phyloP scores from a whole-genome alignment of 30 jellyfish, hydroid and myxozoan genomes.

The Aurelia sp. region DNA sequence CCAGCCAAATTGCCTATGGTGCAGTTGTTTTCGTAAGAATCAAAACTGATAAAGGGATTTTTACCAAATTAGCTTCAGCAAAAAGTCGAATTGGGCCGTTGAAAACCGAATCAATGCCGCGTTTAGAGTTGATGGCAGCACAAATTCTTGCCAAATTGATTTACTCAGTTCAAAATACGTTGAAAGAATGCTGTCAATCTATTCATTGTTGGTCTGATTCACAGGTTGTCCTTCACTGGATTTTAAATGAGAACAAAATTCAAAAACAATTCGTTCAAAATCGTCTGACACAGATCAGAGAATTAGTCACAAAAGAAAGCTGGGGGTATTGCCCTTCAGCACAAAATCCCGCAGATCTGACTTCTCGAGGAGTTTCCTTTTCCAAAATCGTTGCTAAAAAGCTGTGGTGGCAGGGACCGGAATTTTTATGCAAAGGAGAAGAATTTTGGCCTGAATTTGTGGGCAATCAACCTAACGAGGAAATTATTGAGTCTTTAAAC shows the following conservation, averaged over 20 bases:
- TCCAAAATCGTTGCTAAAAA: slow-evolving; percentile 8
- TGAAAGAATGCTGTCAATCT: neutral
- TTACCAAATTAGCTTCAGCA: slow-evolving; percentile 4
- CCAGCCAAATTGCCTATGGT: slow-evolving; percentile 30
- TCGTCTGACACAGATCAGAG: slow-evolving; percentile 3
- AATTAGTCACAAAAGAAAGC: neutral
- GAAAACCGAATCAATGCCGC: slow-evolving; percentile 14
- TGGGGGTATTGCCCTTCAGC: slow-evolving; percentile 33
- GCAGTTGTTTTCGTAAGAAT: slow-evolving; percentile 30
- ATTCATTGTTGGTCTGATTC: slow-evolving; percentile 43
- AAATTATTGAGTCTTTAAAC: neutral
- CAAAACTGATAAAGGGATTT: neutral
- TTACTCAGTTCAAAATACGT: slow-evolving; percentile 1
- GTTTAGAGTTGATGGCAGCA: slow-evolving; percentile 41
- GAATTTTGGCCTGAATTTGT: slow-evolving; percentile 7
- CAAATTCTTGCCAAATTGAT: slow-evolving; percentile 3
- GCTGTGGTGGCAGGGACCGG: slow-evolving; percentile 47
- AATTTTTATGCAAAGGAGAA: neutral
- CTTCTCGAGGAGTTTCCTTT: slow-evolving; percentile 8
- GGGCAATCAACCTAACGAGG: neutral
- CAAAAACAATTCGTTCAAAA: slow-evolving; percentile 11
- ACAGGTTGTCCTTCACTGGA: slow-evolving; percentile 38
- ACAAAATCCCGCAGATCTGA: slow-evolving; percentile 35
- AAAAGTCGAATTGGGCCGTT: slow-evolving; percentile 29
- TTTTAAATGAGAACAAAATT: neutral